phyloP scores from a whole-genome alignment of 2,113 vertebrate genomes.

The Pedetes capensis region DNA sequence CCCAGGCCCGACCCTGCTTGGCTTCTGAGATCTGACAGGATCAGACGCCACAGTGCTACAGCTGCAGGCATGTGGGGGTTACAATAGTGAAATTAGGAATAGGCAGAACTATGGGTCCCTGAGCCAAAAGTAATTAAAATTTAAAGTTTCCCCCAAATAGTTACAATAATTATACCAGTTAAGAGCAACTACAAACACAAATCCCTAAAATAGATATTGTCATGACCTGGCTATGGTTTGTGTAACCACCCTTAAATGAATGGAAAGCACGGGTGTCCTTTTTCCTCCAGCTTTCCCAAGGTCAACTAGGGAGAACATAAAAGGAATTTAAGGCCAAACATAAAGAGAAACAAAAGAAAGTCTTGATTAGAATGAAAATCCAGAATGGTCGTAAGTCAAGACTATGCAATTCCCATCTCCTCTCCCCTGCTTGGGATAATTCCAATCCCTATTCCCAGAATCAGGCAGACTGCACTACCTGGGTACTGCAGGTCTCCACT shows the following conservation, averaged over 20 bases:
- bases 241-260: not conserved
- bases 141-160: not conserved
- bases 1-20: too few relatives aligned
- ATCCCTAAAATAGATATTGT: not conserved
- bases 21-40: too few relatives aligned
- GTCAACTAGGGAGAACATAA: not conserved
- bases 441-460: not conserved
- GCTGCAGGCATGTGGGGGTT: not conserved
- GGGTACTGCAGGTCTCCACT: not conserved
- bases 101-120: not conserved
- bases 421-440: not conserved
- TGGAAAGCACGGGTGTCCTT: not conserved
- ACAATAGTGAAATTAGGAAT: not conserved
- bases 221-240: not conserved
- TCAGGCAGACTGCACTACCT: not conserved
- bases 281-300: not conserved
- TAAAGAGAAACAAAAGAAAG: not conserved
- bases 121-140: slow-evolving; percentile 8
- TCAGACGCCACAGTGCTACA: too few relatives aligned
- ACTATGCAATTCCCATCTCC: not conserved
- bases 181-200: not conserved
- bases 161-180: not conserved
- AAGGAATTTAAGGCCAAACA: not conserved
- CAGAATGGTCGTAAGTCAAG: not conserved
- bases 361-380: not conserved